Evolutionary conservation across 2,888 invertebrate species (phyloP).

Genomic region (Torymus tubicola): DNA sequence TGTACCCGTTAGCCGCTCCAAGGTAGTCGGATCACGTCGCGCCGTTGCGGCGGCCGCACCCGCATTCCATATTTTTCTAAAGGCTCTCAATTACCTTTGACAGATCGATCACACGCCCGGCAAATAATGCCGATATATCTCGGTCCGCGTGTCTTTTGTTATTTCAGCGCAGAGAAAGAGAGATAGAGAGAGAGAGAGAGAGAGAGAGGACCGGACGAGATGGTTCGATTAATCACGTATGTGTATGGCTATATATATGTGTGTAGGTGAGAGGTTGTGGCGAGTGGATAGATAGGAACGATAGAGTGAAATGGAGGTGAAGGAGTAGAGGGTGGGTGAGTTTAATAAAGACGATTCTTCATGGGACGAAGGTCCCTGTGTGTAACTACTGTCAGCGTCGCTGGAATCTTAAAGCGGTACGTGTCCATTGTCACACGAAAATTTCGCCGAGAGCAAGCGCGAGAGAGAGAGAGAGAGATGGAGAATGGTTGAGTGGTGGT

Average conservation of each 20-base stretch:
- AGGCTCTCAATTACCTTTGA: slow-evolving; percentile 55
- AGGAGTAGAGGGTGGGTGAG: background rate
- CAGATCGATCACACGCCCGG: slow-evolving; percentile 54
- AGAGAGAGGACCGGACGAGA: background rate
- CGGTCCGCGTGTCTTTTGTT: slow-evolving; percentile 44
- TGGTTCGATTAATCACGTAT: slow-evolving; percentile 40
- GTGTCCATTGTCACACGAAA: slow-evolving; percentile 15
- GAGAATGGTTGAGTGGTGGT: too few relatives aligned
- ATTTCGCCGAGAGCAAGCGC: too few relatives aligned
- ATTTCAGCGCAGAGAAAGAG: slow-evolving; percentile 21
- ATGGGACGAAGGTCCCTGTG: background rate
- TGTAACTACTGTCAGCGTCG: background rate
- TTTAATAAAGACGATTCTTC: slow-evolving; percentile 27
- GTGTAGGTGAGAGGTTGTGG: too few relatives aligned
- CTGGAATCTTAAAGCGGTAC: slow-evolving; percentile 23
- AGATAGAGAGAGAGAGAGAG: too few relatives aligned
- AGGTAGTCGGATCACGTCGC: slow-evolving; percentile 53
- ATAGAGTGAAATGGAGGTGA: background rate
- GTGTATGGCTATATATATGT: background rate
- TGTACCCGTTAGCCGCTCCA: background rate
- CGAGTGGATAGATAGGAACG: too few relatives aligned
- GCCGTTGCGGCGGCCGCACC: slow-evolving; percentile 28
- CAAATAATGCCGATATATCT: slow-evolving; percentile 53
- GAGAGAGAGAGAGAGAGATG: too few relatives aligned
- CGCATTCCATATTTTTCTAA: slow-evolving; percentile 55